Base-by-base conservation (phyloP, 2,113 vertebrate species). In the Microtus pennsylvanicus region DNA sequence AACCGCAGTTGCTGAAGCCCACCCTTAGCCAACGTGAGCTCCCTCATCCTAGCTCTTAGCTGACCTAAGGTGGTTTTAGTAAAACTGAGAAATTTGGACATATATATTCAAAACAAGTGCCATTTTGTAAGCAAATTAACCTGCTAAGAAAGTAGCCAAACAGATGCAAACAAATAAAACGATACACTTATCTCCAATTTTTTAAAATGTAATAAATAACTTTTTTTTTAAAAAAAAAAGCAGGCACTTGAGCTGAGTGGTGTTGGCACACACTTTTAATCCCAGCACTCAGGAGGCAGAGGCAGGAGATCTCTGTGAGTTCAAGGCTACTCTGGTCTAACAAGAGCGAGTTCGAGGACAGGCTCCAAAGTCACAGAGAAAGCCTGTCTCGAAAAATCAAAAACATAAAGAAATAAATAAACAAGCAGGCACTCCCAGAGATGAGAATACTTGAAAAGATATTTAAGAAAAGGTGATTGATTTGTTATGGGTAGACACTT, bases 1-100 rank as follows among this genome's bases (percentile, higher is more conserved):
- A 3, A 47, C 30, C 47, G 7, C 9, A 47, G 1, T 35, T 19
- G 0, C 13, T 1, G 0, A 67, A 13, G 35, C 4, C 22, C 2
- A 3, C 2, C 0, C 17, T 1, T 19, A 17, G 7, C 65, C 3
- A 52, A 1, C 26, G 1, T 3, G 12, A 21, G 14, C 19, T 47
- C 33, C 82, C 13, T 65, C 38, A 30, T 45, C 81, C 19, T 21
- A 85, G 9, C 33, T 6, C 28, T 11, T 0, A 0, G 2, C 1
- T 3, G 82, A 58, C 26, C 50, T 11, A 0, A 22, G 12, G 19
- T 0, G 65, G 24, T 14, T 47, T 61, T 6, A 1, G 3, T 9
- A 21, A 45, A 6, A 74, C 7, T 1, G 47, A 19, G 7, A 33
- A 80, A 11, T 12, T 7, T 17, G 19, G 42, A 3, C 22, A 7